These are phyloP conservation scores for Centropus unirufus DNA, from an alignment of 2,113 vertebrate genomes.

Conservation along the genomic window DNA sequence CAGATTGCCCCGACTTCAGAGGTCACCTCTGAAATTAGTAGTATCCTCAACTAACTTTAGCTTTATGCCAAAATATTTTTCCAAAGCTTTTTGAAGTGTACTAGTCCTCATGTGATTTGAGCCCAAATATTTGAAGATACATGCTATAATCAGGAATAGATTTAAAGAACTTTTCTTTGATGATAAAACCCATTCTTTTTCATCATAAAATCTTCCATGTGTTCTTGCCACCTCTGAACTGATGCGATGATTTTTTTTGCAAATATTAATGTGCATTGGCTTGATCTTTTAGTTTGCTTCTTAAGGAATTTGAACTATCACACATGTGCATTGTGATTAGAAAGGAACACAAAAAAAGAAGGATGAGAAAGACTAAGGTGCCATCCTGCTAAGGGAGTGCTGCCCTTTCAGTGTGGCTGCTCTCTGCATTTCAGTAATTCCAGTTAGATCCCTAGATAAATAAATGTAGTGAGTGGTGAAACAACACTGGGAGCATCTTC, in stretches of 20 bases:
- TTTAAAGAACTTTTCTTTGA: not conserved
- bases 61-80: not conserved
- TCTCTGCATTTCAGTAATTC: not conserved
- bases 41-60: not conserved
- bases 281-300: not conserved
- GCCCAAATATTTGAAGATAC: not conserved
- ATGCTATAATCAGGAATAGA: not conserved
- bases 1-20: not conserved
- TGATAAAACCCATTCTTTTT: not conserved
- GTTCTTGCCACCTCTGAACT: not conserved
- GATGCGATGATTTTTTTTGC: not conserved
- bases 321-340: not conserved
- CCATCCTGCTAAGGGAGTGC: not conserved
- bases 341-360: not conserved
- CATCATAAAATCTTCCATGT: not conserved
- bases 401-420: not conserved
- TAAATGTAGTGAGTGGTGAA: not conserved
- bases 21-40: not conserved
- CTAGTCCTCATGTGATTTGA: not conserved
- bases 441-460: not conserved
- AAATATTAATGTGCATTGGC: not conserved
- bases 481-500: not conserved
- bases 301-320: not conserved
- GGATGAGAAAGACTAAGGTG: not conserved
- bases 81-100: conserved; percentile 8